Evolutionary conservation across 2,888 invertebrate species (phyloP), one percentile per base, ranked within the genome.

Genomic region (Lycaena phlaeas): DNA sequence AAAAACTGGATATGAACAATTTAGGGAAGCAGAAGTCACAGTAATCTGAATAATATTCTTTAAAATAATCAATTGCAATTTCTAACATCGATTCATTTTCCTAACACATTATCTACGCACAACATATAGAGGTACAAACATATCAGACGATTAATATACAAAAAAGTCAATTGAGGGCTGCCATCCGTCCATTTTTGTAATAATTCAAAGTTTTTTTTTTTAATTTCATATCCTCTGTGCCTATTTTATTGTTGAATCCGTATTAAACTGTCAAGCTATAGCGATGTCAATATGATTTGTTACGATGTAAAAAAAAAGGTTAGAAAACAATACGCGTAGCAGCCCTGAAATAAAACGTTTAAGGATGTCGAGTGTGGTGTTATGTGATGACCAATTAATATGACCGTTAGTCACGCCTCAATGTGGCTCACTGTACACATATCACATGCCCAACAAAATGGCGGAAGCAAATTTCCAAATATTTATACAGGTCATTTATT

Each of bases 371-470:
- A 31, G 17, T 34, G 34, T 34, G 14, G 40, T 40, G 40, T 40
- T 17, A 10, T 27, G 27, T 36, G 34, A 29, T 27, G 18, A 34
- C 18, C 9, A 34, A 22, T 34, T 34, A 34, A 34, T 34, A 22
- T 34, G 34, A 22, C 34, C 11, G 34, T 26, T 36, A 26, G 40
- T 47, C 38, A 44, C 9, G 22, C 14, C 11, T 37, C 18, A 27
- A 45, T 48, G 57, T 31, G 2, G n/a, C n/a, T n/a, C 18, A 18
- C 12, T 34, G 22, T 12, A 34, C 34, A 34, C 34, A 7, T 12
- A 34, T 11, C 11, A 2, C 34, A 34, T 31, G 22, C 34, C 34
- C 34, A 22, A 12, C 11, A 22, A 22, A 18, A 18, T 14, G 22
- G 34, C 34, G 34, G 10, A 34, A 22, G 22, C 34, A 18, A 22